Evolutionary conservation across 2,888 invertebrate species (phyloP).

Genomic region (Amphiduros pacificus): DNA sequence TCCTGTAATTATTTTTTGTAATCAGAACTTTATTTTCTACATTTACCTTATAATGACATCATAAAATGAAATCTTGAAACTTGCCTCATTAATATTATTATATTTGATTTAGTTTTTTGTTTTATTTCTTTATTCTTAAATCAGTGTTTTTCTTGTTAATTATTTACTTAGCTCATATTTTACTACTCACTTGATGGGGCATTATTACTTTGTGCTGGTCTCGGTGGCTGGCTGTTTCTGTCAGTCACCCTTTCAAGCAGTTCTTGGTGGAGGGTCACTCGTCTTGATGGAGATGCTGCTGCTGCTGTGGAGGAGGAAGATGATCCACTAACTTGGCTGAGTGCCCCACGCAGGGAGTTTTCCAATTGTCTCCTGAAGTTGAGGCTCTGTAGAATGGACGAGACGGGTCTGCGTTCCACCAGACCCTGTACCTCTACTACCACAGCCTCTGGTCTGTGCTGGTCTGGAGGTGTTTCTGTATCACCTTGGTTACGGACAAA

Average conservation of each 20-base stretch:
- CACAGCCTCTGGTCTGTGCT: conserved; percentile 49
- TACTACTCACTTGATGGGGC: too few relatives aligned
- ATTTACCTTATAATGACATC: too few relatives aligned
- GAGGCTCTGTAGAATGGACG: conserved; percentile 44
- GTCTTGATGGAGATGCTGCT: conserved; percentile 1
- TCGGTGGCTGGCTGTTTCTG: not conserved
- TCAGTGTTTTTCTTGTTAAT: too few relatives aligned
- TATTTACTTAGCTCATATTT: too few relatives aligned
- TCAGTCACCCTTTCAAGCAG: not conserved
- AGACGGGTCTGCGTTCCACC: conserved; percentile 53
- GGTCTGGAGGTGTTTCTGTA: conserved; percentile 33
- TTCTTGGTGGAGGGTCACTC: not conserved
- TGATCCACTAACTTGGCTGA: not conserved
- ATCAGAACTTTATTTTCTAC: too few relatives aligned
- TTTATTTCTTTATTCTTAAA: too few relatives aligned
- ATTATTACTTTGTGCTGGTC: too few relatives aligned
- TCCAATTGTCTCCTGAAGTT: conserved; percentile 50
- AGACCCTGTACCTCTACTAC: conserved; percentile 54
- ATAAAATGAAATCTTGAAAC: too few relatives aligned
- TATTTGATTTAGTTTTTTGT: too few relatives aligned
- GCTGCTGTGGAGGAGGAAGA: not conserved
- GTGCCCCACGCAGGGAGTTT: conserved; percentile 41
- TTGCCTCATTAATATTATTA: too few relatives aligned
- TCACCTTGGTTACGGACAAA: conserved; percentile 33
- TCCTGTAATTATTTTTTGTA: too few relatives aligned